Evolutionary conservation across 2,797 vertebrate species (phyloP).

Genomic region (Smutsia gigantea): DNA sequence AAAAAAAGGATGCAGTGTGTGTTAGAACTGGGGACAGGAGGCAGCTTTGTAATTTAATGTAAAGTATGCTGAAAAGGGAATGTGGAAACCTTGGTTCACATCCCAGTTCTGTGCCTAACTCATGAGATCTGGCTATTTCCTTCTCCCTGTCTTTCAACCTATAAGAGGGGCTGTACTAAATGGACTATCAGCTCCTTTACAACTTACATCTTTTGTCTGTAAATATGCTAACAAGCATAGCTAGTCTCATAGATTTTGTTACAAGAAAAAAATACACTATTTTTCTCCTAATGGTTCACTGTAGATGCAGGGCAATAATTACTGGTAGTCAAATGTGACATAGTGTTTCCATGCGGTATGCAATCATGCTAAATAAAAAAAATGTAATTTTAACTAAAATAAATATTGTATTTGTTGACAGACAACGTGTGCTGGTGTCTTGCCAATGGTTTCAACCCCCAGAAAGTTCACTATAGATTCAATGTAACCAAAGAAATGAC

Average conservation of each 20-base stretch:
- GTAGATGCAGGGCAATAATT: background rate
- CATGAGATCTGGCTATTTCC: background rate
- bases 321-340: background rate
- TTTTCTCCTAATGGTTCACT: background rate
- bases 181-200: background rate
- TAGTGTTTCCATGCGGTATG: conserved; percentile 21
- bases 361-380: conserved; percentile 54
- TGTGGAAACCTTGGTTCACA: background rate
- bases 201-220: background rate
- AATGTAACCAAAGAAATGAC: too few species aligned
- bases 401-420: conserved; percentile 31
- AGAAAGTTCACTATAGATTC: too few species aligned
- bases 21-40: background rate
- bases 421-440: background rate
- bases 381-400: conserved; percentile 59
- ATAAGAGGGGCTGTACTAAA: background rate
- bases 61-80: background rate
- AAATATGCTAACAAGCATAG: background rate
- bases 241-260: background rate
- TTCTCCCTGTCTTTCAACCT: background rate
- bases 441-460: too few species aligned
- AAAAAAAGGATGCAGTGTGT: background rate
- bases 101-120: background rate
- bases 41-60: background rate
- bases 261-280: background rate